These are phyloP conservation scores for Lampris megalopsis DNA, from an alignment of 2,113 vertebrate genomes.

Conservation along the genomic window DNA sequence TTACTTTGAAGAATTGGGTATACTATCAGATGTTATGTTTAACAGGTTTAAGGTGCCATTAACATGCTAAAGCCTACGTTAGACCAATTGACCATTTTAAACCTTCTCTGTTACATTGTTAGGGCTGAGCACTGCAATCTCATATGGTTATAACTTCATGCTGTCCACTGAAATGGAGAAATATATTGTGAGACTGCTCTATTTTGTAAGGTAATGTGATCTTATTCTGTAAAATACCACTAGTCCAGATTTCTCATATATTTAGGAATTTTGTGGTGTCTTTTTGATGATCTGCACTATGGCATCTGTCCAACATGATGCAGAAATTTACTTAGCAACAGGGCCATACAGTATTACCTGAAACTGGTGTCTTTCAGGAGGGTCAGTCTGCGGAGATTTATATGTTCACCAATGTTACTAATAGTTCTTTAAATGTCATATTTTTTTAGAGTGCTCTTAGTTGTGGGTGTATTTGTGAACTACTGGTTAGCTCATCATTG, in stretches of 20 bases:
- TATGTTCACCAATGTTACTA: constrained; percentile 13
- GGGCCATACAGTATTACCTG: constrained; percentile 60
- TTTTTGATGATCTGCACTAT: constrained; percentile 44
- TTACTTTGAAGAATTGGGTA: no score
- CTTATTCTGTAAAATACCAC: constrained; percentile 54
- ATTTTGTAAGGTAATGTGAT: constrained; percentile 56
- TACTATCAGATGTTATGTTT: not conserved
- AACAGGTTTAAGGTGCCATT: not conserved
- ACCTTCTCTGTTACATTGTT: constrained; percentile 39
- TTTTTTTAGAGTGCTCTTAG: constrained; percentile 19
- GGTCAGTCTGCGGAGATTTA: constrained; percentile 16
- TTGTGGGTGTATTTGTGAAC: constrained; percentile 25
- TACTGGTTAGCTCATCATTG: constrained; percentile 9
- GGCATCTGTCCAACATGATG: constrained; percentile 41
- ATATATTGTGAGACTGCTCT: constrained; percentile 36
- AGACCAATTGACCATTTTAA: not conserved
- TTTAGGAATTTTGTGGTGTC: constrained; percentile 38
- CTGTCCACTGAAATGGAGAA: constrained; percentile 34
- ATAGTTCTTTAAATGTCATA: constrained; percentile 16
- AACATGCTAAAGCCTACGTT: not conserved
- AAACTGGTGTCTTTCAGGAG: constrained; percentile 31
- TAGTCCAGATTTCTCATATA: constrained; percentile 13
- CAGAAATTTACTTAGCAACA: constrained; percentile 32
- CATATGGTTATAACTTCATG: constrained; percentile 30
- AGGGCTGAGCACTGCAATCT: constrained; percentile 56